Evolutionary conservation across 2,888 invertebrate genomes (phyloP).

Genomic region (Lasioglossum calceatum): DNA sequence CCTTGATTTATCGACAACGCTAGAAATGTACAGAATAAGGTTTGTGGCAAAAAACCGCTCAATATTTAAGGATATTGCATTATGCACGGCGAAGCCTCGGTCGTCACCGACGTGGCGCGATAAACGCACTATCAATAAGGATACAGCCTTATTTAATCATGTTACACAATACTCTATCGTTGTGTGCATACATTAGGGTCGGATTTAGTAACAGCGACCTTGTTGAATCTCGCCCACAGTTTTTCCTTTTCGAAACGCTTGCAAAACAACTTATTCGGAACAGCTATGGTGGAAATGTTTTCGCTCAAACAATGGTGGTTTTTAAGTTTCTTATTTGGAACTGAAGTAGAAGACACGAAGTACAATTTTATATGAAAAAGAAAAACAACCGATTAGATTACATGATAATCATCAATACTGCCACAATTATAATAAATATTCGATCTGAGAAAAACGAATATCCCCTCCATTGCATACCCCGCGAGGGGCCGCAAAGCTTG

Average conservation of each 20-base stretch:
- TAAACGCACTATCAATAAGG: conserved; percentile 7
- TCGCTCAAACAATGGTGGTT: background rate
- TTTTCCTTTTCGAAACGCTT: background rate
- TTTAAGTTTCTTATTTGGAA: background rate
- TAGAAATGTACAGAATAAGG: background rate
- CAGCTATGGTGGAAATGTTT: background rate
- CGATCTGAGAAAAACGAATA: too few species aligned
- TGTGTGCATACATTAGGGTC: background rate
- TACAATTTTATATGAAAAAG: too few species aligned
- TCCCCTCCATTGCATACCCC: too few species aligned
- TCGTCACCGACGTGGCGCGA: background rate
- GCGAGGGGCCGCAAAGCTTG: too few species aligned
- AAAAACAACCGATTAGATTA: too few species aligned
- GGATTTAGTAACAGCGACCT: conserved; percentile 1
- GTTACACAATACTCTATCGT: conserved; percentile 2
- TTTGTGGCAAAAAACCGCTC: background rate
- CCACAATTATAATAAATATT: too few species aligned
- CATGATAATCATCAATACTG: too few species aligned
- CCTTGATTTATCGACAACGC: background rate
- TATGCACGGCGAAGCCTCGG: background rate
- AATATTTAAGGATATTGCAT: background rate
- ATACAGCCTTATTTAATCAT: conserved; percentile 8
- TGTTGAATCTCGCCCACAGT: background rate
- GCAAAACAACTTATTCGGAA: background rate
- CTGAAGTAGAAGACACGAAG: background rate